Evolutionary conservation across 2,888 invertebrate genomes (phyloP).

Genomic region (Amphimallon solstitiale): DNA sequence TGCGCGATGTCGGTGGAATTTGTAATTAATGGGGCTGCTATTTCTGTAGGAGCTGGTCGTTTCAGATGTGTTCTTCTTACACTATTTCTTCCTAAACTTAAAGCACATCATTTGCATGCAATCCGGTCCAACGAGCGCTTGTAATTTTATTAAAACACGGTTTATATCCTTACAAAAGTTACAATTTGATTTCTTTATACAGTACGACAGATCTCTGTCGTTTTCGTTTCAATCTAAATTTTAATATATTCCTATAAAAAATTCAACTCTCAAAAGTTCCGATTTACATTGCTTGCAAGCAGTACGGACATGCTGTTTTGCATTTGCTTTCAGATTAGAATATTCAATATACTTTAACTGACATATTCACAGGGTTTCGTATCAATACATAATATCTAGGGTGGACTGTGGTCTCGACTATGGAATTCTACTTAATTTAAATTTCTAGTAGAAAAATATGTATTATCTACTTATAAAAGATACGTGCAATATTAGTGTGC

Average conservation of each 20-base stretch:
- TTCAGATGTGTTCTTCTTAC: background rate
- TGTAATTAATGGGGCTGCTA: conserved; percentile 53
- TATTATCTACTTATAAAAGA: too few relatives aligned
- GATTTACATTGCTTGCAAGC: background rate
- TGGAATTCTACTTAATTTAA: too few relatives aligned
- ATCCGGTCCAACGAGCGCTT: conserved; percentile 50
- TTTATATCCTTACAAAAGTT: conserved; percentile 51
- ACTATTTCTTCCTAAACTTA: conserved; percentile 45
- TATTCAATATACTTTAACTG: background rate
- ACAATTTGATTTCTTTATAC: conserved; percentile 46
- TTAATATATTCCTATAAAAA: conserved; percentile 36
- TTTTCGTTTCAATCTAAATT: conserved; percentile 38
- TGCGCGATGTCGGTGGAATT: conserved; percentile 52
- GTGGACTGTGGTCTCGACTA: too few relatives aligned
- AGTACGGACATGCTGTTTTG: background rate
- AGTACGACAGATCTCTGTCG: conserved; percentile 43
- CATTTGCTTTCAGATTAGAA: background rate
- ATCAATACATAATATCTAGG: too few relatives aligned
- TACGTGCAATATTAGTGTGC: too few relatives aligned
- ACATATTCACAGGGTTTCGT: too few relatives aligned
- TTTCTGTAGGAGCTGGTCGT: conserved; percentile 43
- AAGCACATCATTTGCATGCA: conserved; percentile 56
- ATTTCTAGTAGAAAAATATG: too few relatives aligned
- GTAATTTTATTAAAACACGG: conserved; percentile 56
- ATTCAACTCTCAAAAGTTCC: conserved; percentile 4